Evolutionary conservation across 2,888 invertebrate genomes (phyloP).

Genomic region (Synanthedon andrenaeformis): DNA sequence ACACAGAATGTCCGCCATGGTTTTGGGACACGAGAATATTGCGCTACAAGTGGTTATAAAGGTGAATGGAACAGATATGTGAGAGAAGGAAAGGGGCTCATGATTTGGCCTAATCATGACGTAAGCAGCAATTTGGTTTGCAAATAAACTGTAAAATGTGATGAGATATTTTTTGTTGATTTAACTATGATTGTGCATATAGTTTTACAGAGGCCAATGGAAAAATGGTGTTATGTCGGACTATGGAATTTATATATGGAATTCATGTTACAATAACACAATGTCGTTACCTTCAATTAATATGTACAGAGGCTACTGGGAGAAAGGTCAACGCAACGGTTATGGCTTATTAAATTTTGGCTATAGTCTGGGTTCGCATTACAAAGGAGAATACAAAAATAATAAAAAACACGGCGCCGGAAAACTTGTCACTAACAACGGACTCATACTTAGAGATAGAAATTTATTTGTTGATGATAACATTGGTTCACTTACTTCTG

Average conservation of each 20-base stretch:
- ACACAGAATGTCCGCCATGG: slow-evolving; percentile 51
- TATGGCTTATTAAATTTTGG: slow-evolving; percentile 62
- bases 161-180: no score
- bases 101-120: slow-evolving; percentile 73
- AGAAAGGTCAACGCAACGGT: slow-evolving; percentile 63
- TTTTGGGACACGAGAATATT: slow-evolving; percentile 51
- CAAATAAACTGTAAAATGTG: background rate
- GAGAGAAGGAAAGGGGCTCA: slow-evolving; percentile 69
- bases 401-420: slow-evolving; percentile 72
- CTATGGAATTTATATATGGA: slow-evolving; percentile 72
- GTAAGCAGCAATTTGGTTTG: slow-evolving; percentile 30
- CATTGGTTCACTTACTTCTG: slow-evolving; percentile 26
- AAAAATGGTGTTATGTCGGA: slow-evolving; percentile 67
- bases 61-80: slow-evolving; percentile 66
- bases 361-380: slow-evolving; percentile 62
- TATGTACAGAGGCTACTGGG: slow-evolving; percentile 68
- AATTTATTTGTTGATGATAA: slow-evolving; percentile 67
- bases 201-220: slow-evolving; percentile 74
- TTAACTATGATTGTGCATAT: background rate
- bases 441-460: slow-evolving; percentile 53
- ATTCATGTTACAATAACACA: slow-evolving; percentile 56
- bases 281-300: slow-evolving; percentile 65
- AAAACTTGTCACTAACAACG: slow-evolving; percentile 67
- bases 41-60: slow-evolving; percentile 53
- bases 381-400: slow-evolving; percentile 66